These are phyloP conservation scores for Carcina quercana DNA, from an alignment of 2,888 invertebrate species.

Conservation along the genomic window DNA sequence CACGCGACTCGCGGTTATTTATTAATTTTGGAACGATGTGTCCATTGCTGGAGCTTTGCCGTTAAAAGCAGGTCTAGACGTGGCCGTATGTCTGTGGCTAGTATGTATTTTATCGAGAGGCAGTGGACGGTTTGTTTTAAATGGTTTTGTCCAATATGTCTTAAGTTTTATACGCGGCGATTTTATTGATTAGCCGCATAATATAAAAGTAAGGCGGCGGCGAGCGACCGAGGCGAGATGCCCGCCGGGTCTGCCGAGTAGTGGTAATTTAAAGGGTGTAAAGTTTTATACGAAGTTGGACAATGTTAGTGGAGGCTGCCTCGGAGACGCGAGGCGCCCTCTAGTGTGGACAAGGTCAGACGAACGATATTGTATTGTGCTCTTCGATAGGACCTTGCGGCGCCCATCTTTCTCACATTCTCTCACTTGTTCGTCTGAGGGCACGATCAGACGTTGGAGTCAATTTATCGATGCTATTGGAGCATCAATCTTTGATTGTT, in stretches of 20 bases:
- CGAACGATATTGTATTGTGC: constrained; percentile 36
- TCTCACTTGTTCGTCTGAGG: neutral
- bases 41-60: constrained; percentile 16
- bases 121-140: constrained; percentile 47
- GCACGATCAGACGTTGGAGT: too few relatives aligned
- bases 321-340: constrained; percentile 17
- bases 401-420: constrained; percentile 16
- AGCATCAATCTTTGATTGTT: too few relatives aligned
- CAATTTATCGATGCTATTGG: too few relatives aligned
- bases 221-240: constrained; percentile 15
- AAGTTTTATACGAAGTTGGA: constrained; percentile 42
- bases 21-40: constrained; percentile 9
- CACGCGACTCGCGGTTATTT: constrained; percentile 21
- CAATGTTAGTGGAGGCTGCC: constrained; percentile 33
- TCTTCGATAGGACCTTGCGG: constrained; percentile 24
- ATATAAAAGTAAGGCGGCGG: constrained; percentile 43
- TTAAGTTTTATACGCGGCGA: constrained; percentile 63
- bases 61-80: constrained; percentile 20
- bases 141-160: constrained; percentile 54
- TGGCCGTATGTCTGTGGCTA: constrained; percentile 25
- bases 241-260: constrained; percentile 24
- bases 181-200: constrained; percentile 69
- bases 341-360: constrained; percentile 35
- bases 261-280: constrained; percentile 41
- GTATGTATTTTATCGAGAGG: constrained; percentile 25